A percentile compares a stretch with the other conserved stretches of the same genome.
Conservation (phyloP, 2,888 invertebrate species). For the Latrodectus elegans region DNA sequence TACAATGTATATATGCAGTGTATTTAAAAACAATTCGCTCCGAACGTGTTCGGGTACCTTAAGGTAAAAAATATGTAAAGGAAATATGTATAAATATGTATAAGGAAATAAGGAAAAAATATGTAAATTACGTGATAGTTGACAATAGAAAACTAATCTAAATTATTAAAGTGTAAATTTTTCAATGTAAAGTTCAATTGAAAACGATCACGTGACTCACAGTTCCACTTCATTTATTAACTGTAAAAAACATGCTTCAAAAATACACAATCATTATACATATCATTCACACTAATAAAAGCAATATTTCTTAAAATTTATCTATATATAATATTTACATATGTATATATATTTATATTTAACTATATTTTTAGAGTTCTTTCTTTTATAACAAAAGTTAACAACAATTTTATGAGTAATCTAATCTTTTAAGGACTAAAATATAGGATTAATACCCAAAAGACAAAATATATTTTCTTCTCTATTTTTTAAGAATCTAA, state of each 20-base stretch:
- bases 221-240: no score
- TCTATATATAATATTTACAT: not conserved
- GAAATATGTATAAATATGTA: no score
- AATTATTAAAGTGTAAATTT: no score
- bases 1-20: no score
- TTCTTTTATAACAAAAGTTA: slow-evolving; percentile 38
- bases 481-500: slow-evolving; percentile 2
- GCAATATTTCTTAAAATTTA: not conserved
- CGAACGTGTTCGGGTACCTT: no score
- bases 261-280: slow-evolving; percentile 15
- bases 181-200: no score
- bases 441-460: slow-evolving; percentile 8
- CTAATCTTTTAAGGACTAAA: slow-evolving; percentile 37
- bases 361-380: slow-evolving; percentile 26
- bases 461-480: slow-evolving; percentile 41
- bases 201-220: no score
- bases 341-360: slow-evolving; percentile 36
- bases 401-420: slow-evolving; percentile 12
- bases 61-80: no score
- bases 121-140: no score
- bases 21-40: no score
- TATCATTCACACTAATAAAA: not conserved
- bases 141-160: no score
- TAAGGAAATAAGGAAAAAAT: no score
- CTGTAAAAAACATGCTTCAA: slow-evolving; percentile 12